Percentiles rank a stretch among this genome's conserved stretches.
These are phyloP conservation scores for Lepus timidus DNA, from an alignment of 2,113 vertebrate species.

Conservation along the genomic window DNA sequence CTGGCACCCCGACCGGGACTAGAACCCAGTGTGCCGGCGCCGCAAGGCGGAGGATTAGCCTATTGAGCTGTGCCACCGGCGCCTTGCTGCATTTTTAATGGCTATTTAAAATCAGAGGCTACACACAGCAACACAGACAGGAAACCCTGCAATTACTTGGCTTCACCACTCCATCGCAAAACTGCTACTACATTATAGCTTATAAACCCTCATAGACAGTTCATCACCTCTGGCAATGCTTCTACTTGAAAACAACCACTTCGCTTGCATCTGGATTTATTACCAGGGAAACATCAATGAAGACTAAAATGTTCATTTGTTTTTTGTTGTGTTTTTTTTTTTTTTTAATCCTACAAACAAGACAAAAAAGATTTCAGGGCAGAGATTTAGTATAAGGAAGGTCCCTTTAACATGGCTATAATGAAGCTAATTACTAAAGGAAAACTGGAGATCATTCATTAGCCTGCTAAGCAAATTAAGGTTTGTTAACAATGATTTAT, in stretches of 20 bases:
- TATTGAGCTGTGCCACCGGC: too few species aligned
- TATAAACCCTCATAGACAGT: conserved; percentile 72
- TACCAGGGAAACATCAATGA: conserved; percentile 48
- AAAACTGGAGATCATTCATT: conserved; percentile 85
- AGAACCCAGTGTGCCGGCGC: too few species aligned
- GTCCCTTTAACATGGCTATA: conserved; percentile 77
- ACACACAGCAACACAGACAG: conserved; percentile 65
- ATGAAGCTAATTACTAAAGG: conserved; percentile 84
- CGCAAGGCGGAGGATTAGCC: too few species aligned
- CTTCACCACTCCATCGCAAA: conserved; percentile 60
- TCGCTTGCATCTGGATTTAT: conserved; percentile 57
- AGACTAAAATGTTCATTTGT: conserved; percentile 27
- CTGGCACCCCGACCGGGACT: too few species aligned
- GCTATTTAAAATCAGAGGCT: conserved; percentile 80
- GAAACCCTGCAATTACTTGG: conserved; percentile 69
- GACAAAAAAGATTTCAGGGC: conserved; percentile 71
- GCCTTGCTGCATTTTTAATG: conserved; percentile 76
- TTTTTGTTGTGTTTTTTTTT: conserved; percentile 44
- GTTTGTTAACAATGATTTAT: conserved; percentile 86
- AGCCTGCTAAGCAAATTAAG: conserved; percentile 83
- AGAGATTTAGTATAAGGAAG: conserved; percentile 71
- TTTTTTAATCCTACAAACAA: conserved; percentile 52
- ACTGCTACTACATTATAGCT: conserved; percentile 55
- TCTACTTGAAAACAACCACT: conserved; percentile 61
- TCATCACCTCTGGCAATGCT: conserved; percentile 58